A percentile compares a stretch with the other conserved stretches of the same genome.
phyloP scores from a whole-genome alignment of 2,797 vertebrate genomes.

The Mus minutoides region DNA sequence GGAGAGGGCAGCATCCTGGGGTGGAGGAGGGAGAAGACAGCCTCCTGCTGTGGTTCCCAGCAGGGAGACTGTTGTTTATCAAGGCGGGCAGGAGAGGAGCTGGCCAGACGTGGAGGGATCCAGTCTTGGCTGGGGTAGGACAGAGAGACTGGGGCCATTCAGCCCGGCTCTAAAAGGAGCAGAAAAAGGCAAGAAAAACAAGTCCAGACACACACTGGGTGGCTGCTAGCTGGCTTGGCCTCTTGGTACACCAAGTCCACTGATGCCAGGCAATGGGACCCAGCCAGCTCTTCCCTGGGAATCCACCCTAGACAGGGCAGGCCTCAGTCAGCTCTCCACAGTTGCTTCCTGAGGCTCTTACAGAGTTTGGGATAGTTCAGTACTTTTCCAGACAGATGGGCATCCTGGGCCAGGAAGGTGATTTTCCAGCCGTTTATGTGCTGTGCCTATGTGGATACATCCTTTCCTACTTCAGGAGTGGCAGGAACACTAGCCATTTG shows the following conservation, averaged over 20 bases:
- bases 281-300: constrained; percentile 24
- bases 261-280: constrained; percentile 45
- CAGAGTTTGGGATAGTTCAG: constrained; percentile 27
- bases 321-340: constrained; percentile 27
- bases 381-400: constrained; percentile 75
- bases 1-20: constrained; percentile 69
- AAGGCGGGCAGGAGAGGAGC: constrained; percentile 58
- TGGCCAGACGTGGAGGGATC: constrained; percentile 70
- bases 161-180: constrained; percentile 83
- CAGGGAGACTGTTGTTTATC: constrained; percentile 54
- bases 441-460: neutral
- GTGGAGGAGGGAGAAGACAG: constrained; percentile 77
- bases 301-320: constrained; percentile 41
- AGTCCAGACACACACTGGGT: constrained; percentile 84
- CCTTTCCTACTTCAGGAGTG: neutral
- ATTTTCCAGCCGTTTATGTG: neutral
- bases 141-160: constrained; percentile 85
- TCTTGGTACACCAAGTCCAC: constrained; percentile 64
- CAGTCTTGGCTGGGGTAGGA: constrained; percentile 73
- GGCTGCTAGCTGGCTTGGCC: constrained; percentile 80
- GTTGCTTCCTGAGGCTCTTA: constrained; percentile 48
- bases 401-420: constrained; percentile 20
- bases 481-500: neutral
- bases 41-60: constrained; percentile 73
- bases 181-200: constrained; percentile 83